These are phyloP conservation scores for Anoplophora glabripennis DNA, from an alignment of 1,140 invertebrate genomes.

Conservation along the genomic window DNA sequence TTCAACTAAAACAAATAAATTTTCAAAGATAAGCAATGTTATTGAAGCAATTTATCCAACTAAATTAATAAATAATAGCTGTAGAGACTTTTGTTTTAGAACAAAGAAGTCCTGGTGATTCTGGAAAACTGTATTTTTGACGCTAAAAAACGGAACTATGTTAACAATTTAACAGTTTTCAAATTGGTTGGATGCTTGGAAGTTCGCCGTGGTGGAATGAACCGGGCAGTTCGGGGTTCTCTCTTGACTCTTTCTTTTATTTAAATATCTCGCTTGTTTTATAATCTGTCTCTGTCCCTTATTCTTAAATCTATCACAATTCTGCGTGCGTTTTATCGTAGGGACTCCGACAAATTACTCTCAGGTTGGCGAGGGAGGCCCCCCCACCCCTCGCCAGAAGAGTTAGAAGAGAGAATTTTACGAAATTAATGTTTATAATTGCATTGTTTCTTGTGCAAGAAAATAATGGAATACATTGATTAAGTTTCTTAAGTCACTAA, in stretches of 20 bases:
- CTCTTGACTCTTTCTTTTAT: conserved; percentile 38
- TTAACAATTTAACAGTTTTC: no score
- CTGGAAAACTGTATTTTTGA: no score
- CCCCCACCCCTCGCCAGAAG: conserved; percentile 3
- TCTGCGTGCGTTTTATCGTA: conserved; percentile 47
- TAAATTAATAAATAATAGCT: no score
- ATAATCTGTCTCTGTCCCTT: conserved; percentile 45
- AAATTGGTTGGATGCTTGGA: neutral
- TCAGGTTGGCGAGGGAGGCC: conserved; percentile 32
- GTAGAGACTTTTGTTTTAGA: no score
- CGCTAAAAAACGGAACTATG: no score
- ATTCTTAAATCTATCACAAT: conserved; percentile 47
- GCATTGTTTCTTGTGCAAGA: conserved; percentile 39
- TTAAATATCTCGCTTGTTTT: conserved; percentile 44
- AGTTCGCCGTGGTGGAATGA: conserved; percentile 14
- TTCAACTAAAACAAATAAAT: no score
- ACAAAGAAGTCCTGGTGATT: no score
- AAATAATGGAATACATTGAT: conserved; percentile 43
- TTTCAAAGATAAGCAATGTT: no score
- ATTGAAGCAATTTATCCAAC: no score
- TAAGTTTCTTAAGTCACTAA: conserved; percentile 41
- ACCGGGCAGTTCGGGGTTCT: conserved; percentile 14
- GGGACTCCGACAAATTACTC: conserved; percentile 45
- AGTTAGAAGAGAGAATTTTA: conserved; percentile 36
- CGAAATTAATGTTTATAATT: conserved; percentile 44